Evolutionary conservation across 2,113 vertebrate species (phyloP).

Genomic region (Carollia perspicillata): DNA sequence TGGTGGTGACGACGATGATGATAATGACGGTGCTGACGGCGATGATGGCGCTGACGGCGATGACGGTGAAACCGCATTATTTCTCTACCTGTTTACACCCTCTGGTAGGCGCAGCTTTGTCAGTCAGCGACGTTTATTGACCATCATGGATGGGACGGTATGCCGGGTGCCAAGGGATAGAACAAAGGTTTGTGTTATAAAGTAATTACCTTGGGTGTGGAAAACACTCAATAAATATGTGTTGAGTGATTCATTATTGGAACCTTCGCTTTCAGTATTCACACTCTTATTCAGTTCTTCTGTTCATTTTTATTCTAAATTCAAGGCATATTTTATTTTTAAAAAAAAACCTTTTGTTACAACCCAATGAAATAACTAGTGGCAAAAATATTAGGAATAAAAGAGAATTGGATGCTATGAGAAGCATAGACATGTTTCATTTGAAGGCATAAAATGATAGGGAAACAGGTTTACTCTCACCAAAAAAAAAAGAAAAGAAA

Average conservation of each 20-base stretch:
- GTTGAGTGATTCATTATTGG: slow-evolving; percentile 25
- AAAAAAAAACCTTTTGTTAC: slow-evolving; percentile 11
- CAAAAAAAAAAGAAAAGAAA: too few species aligned
- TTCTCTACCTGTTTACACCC: not conserved
- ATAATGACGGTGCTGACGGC: fast-evolving
- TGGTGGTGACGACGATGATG: not conserved
- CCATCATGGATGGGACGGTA: not conserved
- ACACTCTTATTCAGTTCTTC: not conserved
- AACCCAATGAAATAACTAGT: slow-evolving; percentile 23
- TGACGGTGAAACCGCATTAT: not conserved
- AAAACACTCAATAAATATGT: slow-evolving; percentile 27
- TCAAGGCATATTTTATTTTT: not conserved
- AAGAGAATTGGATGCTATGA: not conserved
- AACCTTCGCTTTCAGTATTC: not conserved
- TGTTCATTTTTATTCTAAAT: slow-evolving; percentile 27
- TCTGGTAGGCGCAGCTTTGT: not conserved
- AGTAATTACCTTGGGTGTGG: not conserved
- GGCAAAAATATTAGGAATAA: slow-evolving; percentile 20
- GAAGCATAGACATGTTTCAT: not conserved
- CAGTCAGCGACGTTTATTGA: not conserved
- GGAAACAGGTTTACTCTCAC: not conserved
- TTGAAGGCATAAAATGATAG: not conserved
- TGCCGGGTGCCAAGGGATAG: not conserved
- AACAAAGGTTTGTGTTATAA: slow-evolving; percentile 15
- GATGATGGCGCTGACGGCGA: not conserved